Evolutionary conservation across 2,888 invertebrate genomes (phyloP).

Genomic region (Chymomyza caudatula): DNA sequence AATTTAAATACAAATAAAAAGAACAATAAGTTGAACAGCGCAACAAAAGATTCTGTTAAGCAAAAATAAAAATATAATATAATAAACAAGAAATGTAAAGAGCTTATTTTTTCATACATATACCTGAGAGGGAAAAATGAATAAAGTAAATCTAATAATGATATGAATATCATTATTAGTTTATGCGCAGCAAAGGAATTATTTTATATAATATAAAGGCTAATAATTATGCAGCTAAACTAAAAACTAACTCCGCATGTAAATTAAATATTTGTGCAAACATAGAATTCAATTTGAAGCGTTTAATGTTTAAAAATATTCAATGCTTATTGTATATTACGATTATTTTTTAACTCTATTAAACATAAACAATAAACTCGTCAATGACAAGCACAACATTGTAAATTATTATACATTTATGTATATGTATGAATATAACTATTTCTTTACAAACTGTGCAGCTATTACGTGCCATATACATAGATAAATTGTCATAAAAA

Average conservation of each 20-base stretch:
- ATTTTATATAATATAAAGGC: not conserved
- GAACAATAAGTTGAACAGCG: slow-evolving; percentile 60
- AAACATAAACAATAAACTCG: not conserved
- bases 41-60: slow-evolving; percentile 47
- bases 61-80: slow-evolving; percentile 7
- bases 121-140: not conserved
- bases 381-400: not conserved
- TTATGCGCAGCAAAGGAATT: not conserved
- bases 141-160: not conserved
- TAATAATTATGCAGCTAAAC: not conserved
- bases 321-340: not conserved
- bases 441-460: not conserved
- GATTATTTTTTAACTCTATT: not conserved
- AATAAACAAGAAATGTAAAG: not conserved
- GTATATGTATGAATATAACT: not conserved
- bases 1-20: slow-evolving; percentile 51
- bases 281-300: not conserved
- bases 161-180: not conserved
- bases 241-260: not conserved
- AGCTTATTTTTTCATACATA: not conserved
- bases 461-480: not conserved
- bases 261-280: not conserved
- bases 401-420: not conserved
- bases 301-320: not conserved
- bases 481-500: not conserved